Evolutionary conservation across 1,140 invertebrate species (phyloP), one percentile per base, ranked within the genome.

Genomic region (Hylaeus volcanicus): DNA sequence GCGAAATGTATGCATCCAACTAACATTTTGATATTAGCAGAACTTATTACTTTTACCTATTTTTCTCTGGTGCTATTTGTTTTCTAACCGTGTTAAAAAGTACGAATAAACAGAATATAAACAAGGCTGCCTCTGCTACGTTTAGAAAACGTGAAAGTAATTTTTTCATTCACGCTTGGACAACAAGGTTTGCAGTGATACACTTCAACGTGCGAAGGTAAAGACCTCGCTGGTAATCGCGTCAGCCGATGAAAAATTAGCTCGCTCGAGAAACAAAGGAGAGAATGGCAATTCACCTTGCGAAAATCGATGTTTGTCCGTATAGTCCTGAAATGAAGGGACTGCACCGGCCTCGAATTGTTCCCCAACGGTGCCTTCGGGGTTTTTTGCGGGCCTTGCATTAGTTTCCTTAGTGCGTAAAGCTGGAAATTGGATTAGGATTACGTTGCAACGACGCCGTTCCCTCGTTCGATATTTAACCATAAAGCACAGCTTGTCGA

Each of bases 281-380:
- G 15, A 74, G 37, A 84, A 81, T 73, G n/a, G 66, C 73, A 74
- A 78, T 91, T 92, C 92, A 96, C 95, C 94, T 95, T 96, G 88
- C 95, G 96, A 94, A 99, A 98, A 94, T 99, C 98, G 91, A 99
- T 99, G 92, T 99, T 99, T 78, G 98, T 99, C 89, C 98, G 95
- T 83, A 99, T 96, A 60, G 98, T 97, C 89, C 98, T 96, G 91
- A 98, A 96, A 93, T 99, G 96, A 77, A 99, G 94, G 71, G 96
- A 96, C 94, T 98, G 98, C 43, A 97, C 94, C 15, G 98, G 98
- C 79, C 98, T 95, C 75, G 97, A 98, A 94, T 99, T 99, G 95
- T 98, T 98, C 73, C 97, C 97, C 92, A 99, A 95, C 9, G 97
- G 97, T 43, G 97, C 97, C 91, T 98, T 98, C 37, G 97, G 97